Percentiles rank a stretch among this genome's conserved stretches.
Evolutionary conservation across 2,888 invertebrate genomes (phyloP).

Genomic region (Dryococelus australis): DNA sequence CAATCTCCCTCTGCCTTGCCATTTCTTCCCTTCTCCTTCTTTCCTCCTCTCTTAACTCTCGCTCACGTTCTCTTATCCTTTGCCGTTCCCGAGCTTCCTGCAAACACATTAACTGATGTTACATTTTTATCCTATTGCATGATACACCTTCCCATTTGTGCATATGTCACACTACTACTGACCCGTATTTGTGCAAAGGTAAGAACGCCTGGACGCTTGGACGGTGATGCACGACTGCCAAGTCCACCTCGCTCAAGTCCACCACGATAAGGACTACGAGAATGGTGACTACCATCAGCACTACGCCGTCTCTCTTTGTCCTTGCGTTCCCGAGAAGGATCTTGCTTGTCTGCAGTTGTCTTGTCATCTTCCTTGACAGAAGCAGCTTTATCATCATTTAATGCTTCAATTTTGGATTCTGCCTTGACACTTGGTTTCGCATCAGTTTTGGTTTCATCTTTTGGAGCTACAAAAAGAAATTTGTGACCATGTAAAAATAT

Average conservation of each 20-base stretch:
- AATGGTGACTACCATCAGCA: slow-evolving; percentile 41
- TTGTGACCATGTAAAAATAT: neutral
- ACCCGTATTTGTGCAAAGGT: slow-evolving; percentile 84
- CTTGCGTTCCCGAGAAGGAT: slow-evolving; percentile 30
- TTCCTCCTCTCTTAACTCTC: slow-evolving; percentile 80
- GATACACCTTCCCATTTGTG: neutral
- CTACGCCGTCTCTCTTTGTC: slow-evolving; percentile 39
- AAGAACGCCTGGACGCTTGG: slow-evolving; percentile 68
- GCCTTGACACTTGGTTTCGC: neutral
- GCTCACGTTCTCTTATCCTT: slow-evolving; percentile 77
- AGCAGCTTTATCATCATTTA: slow-evolving; percentile 58
- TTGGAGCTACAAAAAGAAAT: neutral
- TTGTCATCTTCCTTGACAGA: slow-evolving; percentile 59
- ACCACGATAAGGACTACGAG: slow-evolving; percentile 36
- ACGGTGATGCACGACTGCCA: slow-evolving; percentile 50
- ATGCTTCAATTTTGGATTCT: neutral
- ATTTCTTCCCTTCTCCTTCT: slow-evolving; percentile 81
- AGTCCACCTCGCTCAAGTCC: no score
- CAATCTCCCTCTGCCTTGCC: slow-evolving; percentile 78
- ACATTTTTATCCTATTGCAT: neutral
- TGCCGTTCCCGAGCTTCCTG: slow-evolving; percentile 79
- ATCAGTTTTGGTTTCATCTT: slow-evolving; percentile 21
- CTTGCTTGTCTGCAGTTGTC: slow-evolving; percentile 54
- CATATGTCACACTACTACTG: slow-evolving; percentile 50
- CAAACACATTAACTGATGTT: slow-evolving; percentile 38